phyloP scores from a whole-genome alignment of 2,888 invertebrate genomes.

The Caenorhabditis zanzibari region DNA sequence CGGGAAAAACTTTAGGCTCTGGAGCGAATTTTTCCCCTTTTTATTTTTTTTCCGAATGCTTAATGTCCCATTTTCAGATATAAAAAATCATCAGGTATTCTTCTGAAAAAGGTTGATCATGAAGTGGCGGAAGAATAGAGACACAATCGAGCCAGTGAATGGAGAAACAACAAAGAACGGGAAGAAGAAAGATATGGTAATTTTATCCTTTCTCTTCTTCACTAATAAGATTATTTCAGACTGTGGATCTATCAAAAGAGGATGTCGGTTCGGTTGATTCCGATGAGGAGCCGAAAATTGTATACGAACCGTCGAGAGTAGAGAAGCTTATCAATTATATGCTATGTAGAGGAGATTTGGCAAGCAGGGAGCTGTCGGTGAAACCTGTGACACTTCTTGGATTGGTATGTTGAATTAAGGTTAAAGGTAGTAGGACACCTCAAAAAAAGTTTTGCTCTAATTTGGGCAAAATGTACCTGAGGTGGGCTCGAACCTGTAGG shows the following conservation, averaged over 20 bases:
- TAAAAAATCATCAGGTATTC: conserved; percentile 44
- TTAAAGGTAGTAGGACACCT: too few species aligned
- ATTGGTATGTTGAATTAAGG: conserved; percentile 64
- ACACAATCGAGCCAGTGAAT: conserved; percentile 35
- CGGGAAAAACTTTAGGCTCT: neutral
- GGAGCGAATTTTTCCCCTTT: neutral
- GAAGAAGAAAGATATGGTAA: conserved; percentile 51
- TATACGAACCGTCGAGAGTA: conserved; percentile 67
- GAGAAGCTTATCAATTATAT: conserved; percentile 73
- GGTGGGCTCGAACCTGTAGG: too few species aligned
- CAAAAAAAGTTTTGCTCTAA: too few species aligned
- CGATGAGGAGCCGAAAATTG: conserved; percentile 68
- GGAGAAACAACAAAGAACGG: conserved; percentile 23
- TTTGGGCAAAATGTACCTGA: too few species aligned
- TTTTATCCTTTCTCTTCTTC: neutral
- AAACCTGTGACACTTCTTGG: conserved; percentile 71
- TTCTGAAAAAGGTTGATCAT: conserved; percentile 50
- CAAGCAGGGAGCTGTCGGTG: conserved; percentile 67
- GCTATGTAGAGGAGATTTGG: conserved; percentile 74
- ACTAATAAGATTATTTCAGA: neutral
- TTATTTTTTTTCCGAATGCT: neutral
- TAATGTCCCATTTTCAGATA: conserved; percentile 28
- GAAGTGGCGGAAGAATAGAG: conserved; percentile 50
- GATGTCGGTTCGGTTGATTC: conserved; percentile 65
- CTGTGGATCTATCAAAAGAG: conserved; percentile 45